Percentiles rank a stretch among this genome's conserved stretches.
These are phyloP conservation scores for Lytechinus variegatus DNA, from an alignment of 35 echinoderm and acorn worm genomes.

Conservation along the genomic window DNA sequence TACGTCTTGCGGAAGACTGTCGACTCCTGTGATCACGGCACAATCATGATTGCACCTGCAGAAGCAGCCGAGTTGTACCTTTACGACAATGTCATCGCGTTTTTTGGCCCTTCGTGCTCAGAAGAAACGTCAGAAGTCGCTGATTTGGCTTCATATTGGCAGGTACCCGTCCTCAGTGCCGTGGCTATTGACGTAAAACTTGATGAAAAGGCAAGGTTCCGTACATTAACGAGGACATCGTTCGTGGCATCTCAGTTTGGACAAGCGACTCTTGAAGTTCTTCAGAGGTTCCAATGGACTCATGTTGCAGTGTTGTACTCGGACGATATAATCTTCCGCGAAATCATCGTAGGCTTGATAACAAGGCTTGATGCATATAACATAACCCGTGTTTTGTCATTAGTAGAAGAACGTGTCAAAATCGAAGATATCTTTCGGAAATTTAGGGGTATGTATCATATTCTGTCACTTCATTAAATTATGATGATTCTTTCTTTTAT, in stretches of 20 bases:
- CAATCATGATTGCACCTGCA: conserved; percentile 42
- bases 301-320: neutral
- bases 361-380: neutral
- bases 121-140: neutral
- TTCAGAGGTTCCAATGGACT: conserved; percentile 7
- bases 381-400: neutral
- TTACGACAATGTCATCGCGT: conserved; percentile 64
- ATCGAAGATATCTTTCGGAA: neutral
- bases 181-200: conserved; percentile 14
- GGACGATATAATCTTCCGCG: neutral
- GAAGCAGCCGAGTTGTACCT: conserved; percentile 65
- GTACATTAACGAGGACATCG: conserved; percentile 17
- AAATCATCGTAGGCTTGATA: neutral
- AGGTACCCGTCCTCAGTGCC: conserved; percentile 7
- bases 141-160: conserved; percentile 43
- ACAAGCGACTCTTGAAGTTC: neutral
- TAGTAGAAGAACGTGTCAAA: neutral
- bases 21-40: conserved; percentile 1
- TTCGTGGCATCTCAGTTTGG: conserved; percentile 6
- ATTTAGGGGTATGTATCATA: neutral
- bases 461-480: neutral
- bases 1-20: neutral
- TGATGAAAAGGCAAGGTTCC: conserved; percentile 45
- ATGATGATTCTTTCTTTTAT: too few species aligned
- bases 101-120: conserved; percentile 40